Conservation (phyloP, 2,113 vertebrate species). For the Siniperca knerii region DNA sequence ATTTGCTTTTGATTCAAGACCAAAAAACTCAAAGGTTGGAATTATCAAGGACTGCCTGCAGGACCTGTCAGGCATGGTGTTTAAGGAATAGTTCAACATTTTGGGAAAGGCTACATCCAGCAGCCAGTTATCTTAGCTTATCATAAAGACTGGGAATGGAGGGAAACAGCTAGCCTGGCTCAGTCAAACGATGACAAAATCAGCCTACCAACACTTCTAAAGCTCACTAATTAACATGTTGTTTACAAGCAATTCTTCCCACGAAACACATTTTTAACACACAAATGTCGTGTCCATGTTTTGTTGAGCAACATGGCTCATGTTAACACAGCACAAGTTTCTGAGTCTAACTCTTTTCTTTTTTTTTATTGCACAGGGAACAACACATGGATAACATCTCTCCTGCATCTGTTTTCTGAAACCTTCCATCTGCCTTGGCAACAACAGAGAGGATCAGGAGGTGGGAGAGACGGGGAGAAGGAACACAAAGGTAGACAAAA, state of each 20-base stretch:
- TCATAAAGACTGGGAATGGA: neutral
- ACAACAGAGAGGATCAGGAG: neutral
- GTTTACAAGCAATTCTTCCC: too few species aligned
- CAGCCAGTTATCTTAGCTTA: neutral
- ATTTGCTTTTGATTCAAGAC: neutral
- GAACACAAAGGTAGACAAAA: neutral
- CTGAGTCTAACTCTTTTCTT: neutral
- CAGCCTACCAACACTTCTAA: too few species aligned
- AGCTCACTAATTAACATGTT: neutral
- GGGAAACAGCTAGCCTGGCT: neutral
- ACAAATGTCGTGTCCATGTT: neutral
- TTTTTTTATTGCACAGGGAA: conserved; percentile 8
- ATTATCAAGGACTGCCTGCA: too few species aligned
- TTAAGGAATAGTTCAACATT: too few species aligned
- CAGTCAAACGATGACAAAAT: too few species aligned
- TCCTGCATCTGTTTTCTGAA: conserved; percentile 47
- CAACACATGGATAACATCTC: conserved; percentile 47
- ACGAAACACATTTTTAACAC: too few species aligned
- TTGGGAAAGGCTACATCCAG: neutral
- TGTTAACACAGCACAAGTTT: conserved; percentile 22
- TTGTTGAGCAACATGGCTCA: conserved; percentile 17
- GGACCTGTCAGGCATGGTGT: too few species aligned
- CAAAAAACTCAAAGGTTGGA: neutral
- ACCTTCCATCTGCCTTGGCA: conserved; percentile 55
- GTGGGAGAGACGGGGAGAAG: neutral